These are phyloP conservation scores for Meteorus cinctellus DNA, from an alignment of 2,888 invertebrate species.

Conservation along the genomic window DNA sequence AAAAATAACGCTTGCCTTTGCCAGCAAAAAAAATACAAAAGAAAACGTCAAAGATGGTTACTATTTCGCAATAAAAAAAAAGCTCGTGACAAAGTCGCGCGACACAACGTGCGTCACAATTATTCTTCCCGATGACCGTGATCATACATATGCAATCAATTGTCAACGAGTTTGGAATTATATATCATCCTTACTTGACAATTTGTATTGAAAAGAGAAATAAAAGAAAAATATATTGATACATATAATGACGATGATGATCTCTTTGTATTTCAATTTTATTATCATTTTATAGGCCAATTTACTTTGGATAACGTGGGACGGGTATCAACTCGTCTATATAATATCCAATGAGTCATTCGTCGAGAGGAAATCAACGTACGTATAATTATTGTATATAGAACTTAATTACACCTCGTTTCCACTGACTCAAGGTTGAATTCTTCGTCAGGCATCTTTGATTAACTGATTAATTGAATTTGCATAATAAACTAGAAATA, in stretches of 20 bases:
- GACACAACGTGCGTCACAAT: conserved; percentile 35
- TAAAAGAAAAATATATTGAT: background rate
- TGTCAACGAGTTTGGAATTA: conserved; percentile 6
- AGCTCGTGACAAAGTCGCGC: conserved; percentile 32
- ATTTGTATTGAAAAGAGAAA: background rate
- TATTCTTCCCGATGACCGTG: conserved; percentile 16
- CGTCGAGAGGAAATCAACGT: conserved; percentile 40
- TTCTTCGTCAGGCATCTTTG: background rate
- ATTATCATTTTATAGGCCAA: conserved; percentile 35
- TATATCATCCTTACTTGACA: background rate
- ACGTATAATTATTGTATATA: conserved; percentile 36
- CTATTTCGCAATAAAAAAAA: conserved; percentile 30
- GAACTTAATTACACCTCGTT: background rate
- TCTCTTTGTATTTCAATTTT: conserved; percentile 1
- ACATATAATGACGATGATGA: background rate
- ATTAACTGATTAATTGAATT: conserved; percentile 2
- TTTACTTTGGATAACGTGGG: conserved; percentile 32
- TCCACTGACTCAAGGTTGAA: conserved; percentile 7
- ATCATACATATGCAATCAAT: conserved; percentile 4
- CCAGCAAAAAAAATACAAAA: conserved; percentile 9
- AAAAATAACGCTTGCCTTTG: background rate
- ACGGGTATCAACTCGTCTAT: conserved; percentile 18
- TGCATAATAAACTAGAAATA: background rate
- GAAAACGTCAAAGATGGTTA: background rate
- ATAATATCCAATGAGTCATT: conserved; percentile 39